Evolutionary conservation across 2,888 invertebrate species (phyloP), one percentile per base, ranked within the genome.

Genomic region (Nephrocerus scutellatus): DNA sequence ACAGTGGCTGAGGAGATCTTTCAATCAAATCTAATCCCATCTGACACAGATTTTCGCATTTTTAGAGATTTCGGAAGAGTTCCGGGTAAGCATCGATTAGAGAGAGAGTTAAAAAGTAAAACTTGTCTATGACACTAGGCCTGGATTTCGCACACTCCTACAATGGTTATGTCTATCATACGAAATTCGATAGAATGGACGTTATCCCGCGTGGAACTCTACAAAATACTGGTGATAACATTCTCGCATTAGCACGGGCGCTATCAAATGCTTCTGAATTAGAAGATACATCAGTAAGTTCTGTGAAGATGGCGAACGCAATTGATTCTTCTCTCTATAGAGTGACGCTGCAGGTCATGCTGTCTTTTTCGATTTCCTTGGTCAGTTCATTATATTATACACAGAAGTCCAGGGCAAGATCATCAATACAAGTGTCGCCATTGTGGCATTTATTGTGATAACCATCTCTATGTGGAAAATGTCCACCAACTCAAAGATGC

Each of bases 111-210:
- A 14, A n/a, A 30, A 14, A 10, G 7, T n/a, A n/a, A n/a, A n/a
- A n/a, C n/a, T n/a, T n/a, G n/a, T n/a, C n/a, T n/a, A n/a, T n/a
- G n/a, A n/a, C n/a, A n/a, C 4, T 56, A 80, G 85, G 85, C 10
- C 60, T 86, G 30, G 86, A 86, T 63, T 75, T 87, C 53, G 87
- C 86, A 0, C 83, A 83, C 59, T 70, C 75, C 5, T 75, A 77
- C 37, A 82, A 84, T 70, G 85, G 84, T 0, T 79, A 78, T 60
- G 78, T 84, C 16, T 86, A 86, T 62, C 85, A 86, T 63, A 86
- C 87, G 0, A 72, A 75, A 29, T 79, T 79, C 64, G 88, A 88
- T 60, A 66, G 60, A 30, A 73, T 75, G 1, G 69, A 71, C 1
- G 66, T 74, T 4, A 72, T 88, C 14, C 72, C 73, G 6, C 57